Percentiles rank a stretch among this genome's conserved stretches.
These are phyloP conservation scores for Arctia plantaginis DNA, from an alignment of 2,888 invertebrate species.

Conservation along the genomic window DNA sequence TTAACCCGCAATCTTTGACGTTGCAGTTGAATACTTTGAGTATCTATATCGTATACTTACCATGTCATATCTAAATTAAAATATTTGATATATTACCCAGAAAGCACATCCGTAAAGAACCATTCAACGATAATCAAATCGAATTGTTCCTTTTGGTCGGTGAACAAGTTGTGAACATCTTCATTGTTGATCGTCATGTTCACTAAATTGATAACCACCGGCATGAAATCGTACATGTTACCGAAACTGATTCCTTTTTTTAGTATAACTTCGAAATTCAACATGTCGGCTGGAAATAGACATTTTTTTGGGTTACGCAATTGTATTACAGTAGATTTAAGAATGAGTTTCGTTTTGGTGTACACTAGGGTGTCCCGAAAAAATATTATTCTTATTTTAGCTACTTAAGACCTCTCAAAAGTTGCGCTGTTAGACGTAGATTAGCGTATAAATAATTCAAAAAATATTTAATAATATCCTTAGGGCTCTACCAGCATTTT, in stretches of 20 bases:
- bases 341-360: background rate
- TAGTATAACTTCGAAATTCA: constrained; percentile 12
- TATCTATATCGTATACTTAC: background rate
- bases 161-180: constrained; percentile 41
- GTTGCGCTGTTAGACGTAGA: too few relatives aligned
- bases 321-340: background rate
- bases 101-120: constrained; percentile 49
- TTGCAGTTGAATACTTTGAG: too few relatives aligned
- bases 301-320: background rate
- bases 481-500: too few relatives aligned
- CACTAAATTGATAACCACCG: background rate
- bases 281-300: background rate
- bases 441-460: too few relatives aligned
- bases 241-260: background rate
- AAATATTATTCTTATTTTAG: too few relatives aligned
- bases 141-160: constrained; percentile 49
- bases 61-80: background rate
- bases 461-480: too few relatives aligned
- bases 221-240: background rate
- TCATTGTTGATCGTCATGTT: constrained; percentile 1
- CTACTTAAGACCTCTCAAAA: too few relatives aligned
- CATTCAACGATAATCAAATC: constrained; percentile 55
- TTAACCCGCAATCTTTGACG: background rate
- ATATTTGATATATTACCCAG: constrained; percentile 43
- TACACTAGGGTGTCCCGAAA: background rate